Base-by-base conservation (phyloP, 2,113 vertebrate species). In the Triplophysa siluroides region DNA sequence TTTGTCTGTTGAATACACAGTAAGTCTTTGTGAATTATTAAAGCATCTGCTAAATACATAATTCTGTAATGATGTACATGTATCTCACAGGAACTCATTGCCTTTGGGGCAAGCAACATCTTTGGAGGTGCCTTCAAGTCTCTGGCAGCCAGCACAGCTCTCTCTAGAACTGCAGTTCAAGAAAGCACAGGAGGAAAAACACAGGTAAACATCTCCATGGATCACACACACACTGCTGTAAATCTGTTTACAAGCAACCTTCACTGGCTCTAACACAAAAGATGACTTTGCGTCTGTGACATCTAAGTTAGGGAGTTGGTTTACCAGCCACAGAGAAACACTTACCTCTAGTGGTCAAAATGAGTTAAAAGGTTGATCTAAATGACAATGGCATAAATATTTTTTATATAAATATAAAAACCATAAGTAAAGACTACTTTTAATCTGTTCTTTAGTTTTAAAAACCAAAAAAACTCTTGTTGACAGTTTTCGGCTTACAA, bases 171-270 rank as follows among this genome's bases (percentile, higher is more conserved):
- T 0, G 96, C 94, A 8, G 95, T 99, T 26, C 98, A 99, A 84
- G 98, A 98, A 83, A 98, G 97, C 85, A 96, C 96, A 0, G 97
- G 97, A 19, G 96, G 97, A 1, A 99, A 98, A 91, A 99, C 96
- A 0, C 98, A 99, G 96, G 97, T 99, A 93, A 58, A 65, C 43
- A 33, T 10, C 45, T 52, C 26, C 18, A 56, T 18, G 47, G 18
- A 54, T 29, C 14, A 52, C 8, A 52, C 8, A 52, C 21, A 14
- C 33, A 29, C 47, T 18, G 24, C 68, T 52, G 68, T 18, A 29
- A 75, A 62, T 45, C 9, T 24, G 38, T 63, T 75, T 75, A 23
- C 56, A 73, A 73, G 54, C 12, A 23, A 41, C 14, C 23, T n/a
- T 11, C 14, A 23, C 14, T 60, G 54, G 54, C 58, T 63, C 13